Evolutionary conservation across 2,113 vertebrate species (phyloP), one percentile per base, ranked within the genome.

Genomic region (Ranitomeya variabilis): DNA sequence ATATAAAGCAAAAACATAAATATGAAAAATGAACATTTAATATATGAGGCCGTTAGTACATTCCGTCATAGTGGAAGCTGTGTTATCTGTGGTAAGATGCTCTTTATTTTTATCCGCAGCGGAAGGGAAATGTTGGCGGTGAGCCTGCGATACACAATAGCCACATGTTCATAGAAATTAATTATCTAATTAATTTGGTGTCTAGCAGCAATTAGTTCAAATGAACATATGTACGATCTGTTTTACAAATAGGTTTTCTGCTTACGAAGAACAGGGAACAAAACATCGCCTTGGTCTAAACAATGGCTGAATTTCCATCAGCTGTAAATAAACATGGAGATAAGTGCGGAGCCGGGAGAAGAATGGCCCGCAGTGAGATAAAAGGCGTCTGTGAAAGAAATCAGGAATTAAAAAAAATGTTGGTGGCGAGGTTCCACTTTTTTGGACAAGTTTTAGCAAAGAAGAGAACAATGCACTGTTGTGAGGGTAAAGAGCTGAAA

Each of bases 151-250:
- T 95, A 93, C 89, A 94, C 93, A 95, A 95, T 92, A 92, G 91
- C 93, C 91, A 93, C 93, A 93, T 93, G 92, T 91, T 94, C 62
- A 0, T 91, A 93, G 94, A 93, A 95, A 92, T 95, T 95, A 94
- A 95, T 95, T 95, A 95, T 92, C 95, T 93, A 95, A 96, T 95
- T 96, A 95, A 95, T 91, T 91, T 90, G 91, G 92, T 93, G 91
- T 93, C 93, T 92, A 94, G 94, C 92, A 92, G 93, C 92, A 95
- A 95, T 94, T 94, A 94, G 92, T 92, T 95, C 93, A 94, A 93
- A 95, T 94, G 94, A 94, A 92, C 92, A 94, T 92, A 94, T 90
- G 91, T 90, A 95, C 93, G 45, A 84, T 89, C 87, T 91, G 92
- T 94, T 92, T 91, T 89, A 91, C 90, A 92, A 92, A 92, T 86